Conservation (phyloP, 2,888 invertebrate genomes). For the Arge pagana region DNA sequence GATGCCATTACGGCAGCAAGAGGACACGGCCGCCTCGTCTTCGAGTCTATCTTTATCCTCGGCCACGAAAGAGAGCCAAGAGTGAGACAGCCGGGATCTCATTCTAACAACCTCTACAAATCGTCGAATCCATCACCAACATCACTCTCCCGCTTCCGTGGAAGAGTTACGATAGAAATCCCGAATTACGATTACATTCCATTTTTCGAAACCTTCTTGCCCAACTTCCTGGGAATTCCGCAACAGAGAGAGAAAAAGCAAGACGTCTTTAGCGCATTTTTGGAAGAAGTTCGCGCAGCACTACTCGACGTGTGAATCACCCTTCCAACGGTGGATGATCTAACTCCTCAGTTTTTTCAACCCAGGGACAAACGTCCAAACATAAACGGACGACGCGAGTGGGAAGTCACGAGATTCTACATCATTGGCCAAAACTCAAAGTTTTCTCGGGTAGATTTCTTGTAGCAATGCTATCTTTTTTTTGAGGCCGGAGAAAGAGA, state of each 20-base stretch:
- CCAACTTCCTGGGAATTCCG: background rate
- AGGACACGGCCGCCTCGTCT: constrained; percentile 15
- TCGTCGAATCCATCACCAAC: background rate
- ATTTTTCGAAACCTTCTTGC: background rate
- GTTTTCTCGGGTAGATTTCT: no score
- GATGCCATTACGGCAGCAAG: constrained; percentile 11
- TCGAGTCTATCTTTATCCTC: constrained; percentile 18
- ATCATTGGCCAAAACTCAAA: no score
- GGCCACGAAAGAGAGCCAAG: background rate
- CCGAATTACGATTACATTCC: constrained; percentile 6
- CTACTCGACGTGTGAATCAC: constrained; percentile 11
- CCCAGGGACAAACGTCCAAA: background rate
- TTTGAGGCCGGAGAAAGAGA: no score
- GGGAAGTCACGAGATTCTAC: no score
- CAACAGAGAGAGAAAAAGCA: background rate
- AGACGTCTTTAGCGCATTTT: background rate
- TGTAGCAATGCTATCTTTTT: no score
- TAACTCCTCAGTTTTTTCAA: background rate
- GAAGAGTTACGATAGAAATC: background rate
- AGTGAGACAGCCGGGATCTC: background rate
- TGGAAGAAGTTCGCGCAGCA: no score
- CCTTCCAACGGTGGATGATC: constrained; percentile 7
- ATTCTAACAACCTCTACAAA: constrained; percentile 4
- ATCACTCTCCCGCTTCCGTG: background rate
- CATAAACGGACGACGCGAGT: no score